Conservation (phyloP, 2,797 vertebrate species). For the Semaprochilodus insignis region DNA sequence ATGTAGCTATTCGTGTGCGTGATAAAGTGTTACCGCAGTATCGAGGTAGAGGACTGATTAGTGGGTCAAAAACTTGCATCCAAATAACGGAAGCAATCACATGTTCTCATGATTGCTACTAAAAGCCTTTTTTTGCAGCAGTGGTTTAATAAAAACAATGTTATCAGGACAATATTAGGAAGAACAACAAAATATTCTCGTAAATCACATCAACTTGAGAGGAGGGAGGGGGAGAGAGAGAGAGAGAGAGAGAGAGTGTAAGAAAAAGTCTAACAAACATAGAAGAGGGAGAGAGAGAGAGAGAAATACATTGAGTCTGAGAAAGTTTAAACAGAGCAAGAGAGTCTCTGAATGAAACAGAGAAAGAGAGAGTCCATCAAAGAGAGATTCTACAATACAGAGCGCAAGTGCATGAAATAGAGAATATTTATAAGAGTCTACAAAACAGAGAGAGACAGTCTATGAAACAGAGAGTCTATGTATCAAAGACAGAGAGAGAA, state of each 20-base stretch:
- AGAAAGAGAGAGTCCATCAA: background rate
- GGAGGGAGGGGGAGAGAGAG: background rate
- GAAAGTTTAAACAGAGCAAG: background rate
- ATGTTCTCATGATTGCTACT: background rate
- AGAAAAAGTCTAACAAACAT: background rate
- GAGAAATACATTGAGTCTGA: background rate
- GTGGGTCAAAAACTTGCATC: too few species aligned
- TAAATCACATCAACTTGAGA: background rate
- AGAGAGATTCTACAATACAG: background rate
- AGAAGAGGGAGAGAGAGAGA: background rate
- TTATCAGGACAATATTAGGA: background rate
- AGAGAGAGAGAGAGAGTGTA: background rate
- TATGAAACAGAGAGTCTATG: too few species aligned
- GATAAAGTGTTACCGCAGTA: background rate
- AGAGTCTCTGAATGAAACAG: slow-evolving; percentile 3
- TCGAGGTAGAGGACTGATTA: background rate
- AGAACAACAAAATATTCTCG: background rate
- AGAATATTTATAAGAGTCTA: background rate
- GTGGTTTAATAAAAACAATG: background rate
- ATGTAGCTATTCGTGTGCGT: background rate
- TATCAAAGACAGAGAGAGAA: too few species aligned
- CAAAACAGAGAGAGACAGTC: too few species aligned
- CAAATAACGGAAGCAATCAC: background rate
- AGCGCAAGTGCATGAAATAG: background rate
- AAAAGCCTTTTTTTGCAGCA: background rate